Conservation (phyloP, 2,797 vertebrate species). For the Crocodylus rhombifer region DNA sequence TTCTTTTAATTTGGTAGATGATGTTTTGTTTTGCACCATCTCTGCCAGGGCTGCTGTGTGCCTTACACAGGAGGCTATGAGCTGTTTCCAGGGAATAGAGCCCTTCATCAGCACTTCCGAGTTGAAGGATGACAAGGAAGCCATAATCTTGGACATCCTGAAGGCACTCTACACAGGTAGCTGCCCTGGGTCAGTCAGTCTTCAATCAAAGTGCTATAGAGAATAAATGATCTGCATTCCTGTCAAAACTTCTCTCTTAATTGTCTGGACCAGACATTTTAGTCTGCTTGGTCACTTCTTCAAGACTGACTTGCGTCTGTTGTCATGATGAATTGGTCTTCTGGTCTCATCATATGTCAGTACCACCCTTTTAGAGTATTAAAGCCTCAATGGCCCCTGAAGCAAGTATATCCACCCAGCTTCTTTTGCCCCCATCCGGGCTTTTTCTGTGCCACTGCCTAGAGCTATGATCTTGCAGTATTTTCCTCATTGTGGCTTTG, state of each 20-base stretch:
- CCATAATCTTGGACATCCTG: conserved; percentile 83
- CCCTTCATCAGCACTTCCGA: conserved; percentile 78
- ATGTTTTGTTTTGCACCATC: conserved; percentile 2
- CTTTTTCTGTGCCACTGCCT: no score
- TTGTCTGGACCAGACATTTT: no score
- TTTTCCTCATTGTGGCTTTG: no score
- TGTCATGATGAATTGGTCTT: no score
- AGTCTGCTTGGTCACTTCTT: no score
- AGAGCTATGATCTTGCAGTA: no score
- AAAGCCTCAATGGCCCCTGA: no score
- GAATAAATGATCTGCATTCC: background rate
- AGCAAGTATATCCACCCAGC: no score
- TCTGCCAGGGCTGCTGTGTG: conserved; percentile 86
- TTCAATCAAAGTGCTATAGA: background rate
- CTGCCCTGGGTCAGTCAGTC: background rate
- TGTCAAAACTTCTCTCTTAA: background rate
- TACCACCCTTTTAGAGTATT: no score
- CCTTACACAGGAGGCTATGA: conserved; percentile 83
- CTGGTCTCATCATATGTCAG: no score
- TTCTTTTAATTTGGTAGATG: background rate
- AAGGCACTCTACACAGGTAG: conserved; percentile 91
- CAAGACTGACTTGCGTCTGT: no score
- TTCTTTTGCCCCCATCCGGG: no score
- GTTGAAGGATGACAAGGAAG: conserved; percentile 52
- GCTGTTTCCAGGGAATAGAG: conserved; percentile 83